Evolutionary conservation across 2,113 vertebrate species (phyloP).

Genomic region (Chunga burmeisteri): DNA sequence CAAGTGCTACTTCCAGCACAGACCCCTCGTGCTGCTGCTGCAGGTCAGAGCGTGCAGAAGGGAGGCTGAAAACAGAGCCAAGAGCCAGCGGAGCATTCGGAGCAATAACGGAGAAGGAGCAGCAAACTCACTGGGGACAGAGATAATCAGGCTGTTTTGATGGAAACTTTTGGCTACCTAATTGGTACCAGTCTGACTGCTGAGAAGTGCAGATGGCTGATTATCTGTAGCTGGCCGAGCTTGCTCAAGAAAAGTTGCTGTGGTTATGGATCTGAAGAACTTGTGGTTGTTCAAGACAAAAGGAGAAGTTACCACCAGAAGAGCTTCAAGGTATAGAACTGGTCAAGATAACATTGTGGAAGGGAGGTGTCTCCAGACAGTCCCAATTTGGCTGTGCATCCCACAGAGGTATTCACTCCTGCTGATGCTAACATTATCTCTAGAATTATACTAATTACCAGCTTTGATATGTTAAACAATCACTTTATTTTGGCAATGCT

Average conservation of each 20-base stretch:
- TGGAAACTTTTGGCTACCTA: background rate
- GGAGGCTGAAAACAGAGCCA: background rate
- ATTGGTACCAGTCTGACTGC: background rate
- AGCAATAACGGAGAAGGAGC: background rate
- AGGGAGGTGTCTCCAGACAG: background rate
- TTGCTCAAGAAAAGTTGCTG: background rate
- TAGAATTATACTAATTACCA: background rate
- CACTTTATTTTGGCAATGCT: background rate
- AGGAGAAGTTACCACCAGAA: background rate
- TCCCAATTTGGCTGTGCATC: background rate
- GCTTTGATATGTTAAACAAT: conserved; percentile 16
- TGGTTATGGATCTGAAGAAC: background rate
- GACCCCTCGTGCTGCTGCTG: background rate
- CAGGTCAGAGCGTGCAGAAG: background rate
- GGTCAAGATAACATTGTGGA: background rate
- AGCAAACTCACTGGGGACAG: background rate
- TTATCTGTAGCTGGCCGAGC: background rate
- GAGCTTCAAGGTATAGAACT: background rate
- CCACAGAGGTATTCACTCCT: background rate
- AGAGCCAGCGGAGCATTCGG: accelerated
- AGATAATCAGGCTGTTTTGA: background rate
- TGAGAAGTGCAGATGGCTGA: background rate
- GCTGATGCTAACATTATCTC: background rate
- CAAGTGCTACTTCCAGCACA: background rate
- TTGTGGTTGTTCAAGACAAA: background rate